Evolutionary conservation across 2,888 invertebrate species (phyloP).

Genomic region (Cryptocephalus moraei): DNA sequence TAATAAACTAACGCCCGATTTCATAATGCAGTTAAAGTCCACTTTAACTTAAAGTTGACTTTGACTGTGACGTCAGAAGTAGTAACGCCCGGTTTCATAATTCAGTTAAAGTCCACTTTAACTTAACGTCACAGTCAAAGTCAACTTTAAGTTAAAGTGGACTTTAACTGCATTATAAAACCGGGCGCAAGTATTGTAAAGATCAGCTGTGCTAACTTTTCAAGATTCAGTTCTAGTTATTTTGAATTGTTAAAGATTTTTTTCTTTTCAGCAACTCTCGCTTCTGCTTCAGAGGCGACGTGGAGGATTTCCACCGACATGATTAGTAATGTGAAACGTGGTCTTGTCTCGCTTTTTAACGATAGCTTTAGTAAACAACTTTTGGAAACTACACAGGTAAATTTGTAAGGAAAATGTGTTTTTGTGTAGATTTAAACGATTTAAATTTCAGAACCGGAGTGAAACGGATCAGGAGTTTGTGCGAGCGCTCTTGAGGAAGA

Average conservation of each 20-base stretch:
- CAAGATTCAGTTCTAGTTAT: too few relatives aligned
- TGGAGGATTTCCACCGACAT: slow-evolving; percentile 52
- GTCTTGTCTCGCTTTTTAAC: slow-evolving; percentile 62
- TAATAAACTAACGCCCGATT: too few relatives aligned
- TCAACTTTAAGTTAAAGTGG: too few relatives aligned
- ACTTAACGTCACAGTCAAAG: too few relatives aligned
- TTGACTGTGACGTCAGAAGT: too few relatives aligned
- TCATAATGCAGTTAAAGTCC: too few relatives aligned
- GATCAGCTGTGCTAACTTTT: too few relatives aligned
- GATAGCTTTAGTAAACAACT: slow-evolving; percentile 70
- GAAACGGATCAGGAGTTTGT: slow-evolving; percentile 58
- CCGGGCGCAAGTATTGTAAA: too few relatives aligned
- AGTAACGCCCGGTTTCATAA: too few relatives aligned
- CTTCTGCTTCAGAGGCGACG: slow-evolving; percentile 40
- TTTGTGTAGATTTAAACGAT: neutral
- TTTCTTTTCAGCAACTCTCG: slow-evolving; percentile 31
- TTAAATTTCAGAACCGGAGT: slow-evolving; percentile 47
- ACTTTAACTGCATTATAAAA: too few relatives aligned
- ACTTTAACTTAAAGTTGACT: too few relatives aligned
- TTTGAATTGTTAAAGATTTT: neutral
- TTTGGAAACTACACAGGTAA: slow-evolving; percentile 45
- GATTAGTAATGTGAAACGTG: slow-evolving; percentile 58
- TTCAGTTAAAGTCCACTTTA: too few relatives aligned
- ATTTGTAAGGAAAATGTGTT: neutral
- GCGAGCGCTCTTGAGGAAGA: slow-evolving; percentile 64